Evolutionary conservation across 2,888 invertebrate species (phyloP), one percentile per base, ranked within the genome.

Genomic region (Scaptomyza caliginosa): DNA sequence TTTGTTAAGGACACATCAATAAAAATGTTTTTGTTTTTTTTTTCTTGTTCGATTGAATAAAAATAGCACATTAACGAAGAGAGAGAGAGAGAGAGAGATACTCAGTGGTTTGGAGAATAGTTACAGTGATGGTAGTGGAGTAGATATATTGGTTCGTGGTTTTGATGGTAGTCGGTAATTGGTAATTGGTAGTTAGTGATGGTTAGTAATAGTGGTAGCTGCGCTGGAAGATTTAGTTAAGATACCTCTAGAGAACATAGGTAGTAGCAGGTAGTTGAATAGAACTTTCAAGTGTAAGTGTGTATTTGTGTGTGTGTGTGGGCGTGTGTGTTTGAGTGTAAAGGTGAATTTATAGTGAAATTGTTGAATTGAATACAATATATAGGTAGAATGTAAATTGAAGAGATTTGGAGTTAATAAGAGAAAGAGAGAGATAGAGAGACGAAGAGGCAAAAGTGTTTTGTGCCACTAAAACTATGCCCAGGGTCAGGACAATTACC

Each of bases 231-330:
- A 55, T 57, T 62, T 67, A 56, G 66, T 63, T 87, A 83, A 82
- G 73, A 43, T 60, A 73, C 89, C 89, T 89, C 89, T 89, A 89
- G 77, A 86, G 84, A 74, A 80, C 78, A 79, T 86, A 86, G 88
- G 78, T 86, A 86, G 88, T 88, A 89, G 88, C 86, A 82, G 88
- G 89, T 72, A 3, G 28, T 28, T 79, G 42, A 75, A 73, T 45
- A 80, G 56, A 66, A 80, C 66, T 63, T 74, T 77, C 65, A 42
- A 54, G 51, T 40, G 38, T 38, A 59, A 62, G 49, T 13, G 8
- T 39, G 45, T 51, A 38, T 38, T 62, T 64, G 49, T 13, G 8
- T 39, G 45, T 51, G 57, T 60, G 19, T 3, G 28, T 45, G n/a
- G n/a, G n/a, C n/a, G n/a, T 62, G 45, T 56, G 55, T 74, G 73